Percentiles rank a stretch among this genome's conserved stretches.
phyloP scores from a whole-genome alignment of 2,797 vertebrate species.

The Gymnoscopelus braueri region DNA sequence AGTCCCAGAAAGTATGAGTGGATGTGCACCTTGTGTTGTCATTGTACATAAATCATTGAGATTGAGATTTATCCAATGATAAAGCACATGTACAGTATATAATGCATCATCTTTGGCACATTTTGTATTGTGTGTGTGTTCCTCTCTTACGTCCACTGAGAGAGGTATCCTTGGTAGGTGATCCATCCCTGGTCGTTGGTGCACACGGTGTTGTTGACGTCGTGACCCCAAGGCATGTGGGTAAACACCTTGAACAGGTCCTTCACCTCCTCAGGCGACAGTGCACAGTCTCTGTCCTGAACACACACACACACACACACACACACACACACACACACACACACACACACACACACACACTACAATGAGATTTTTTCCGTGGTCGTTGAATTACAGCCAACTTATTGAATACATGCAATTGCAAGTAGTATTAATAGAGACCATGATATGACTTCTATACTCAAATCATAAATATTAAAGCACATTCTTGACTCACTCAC shows the following conservation, averaged over 20 bases:
- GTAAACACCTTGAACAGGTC: slow-evolving; percentile 98
- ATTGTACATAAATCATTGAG: too few species aligned
- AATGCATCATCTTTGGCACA: too few species aligned
- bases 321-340: slow-evolving; percentile 22
- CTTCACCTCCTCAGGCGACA: slow-evolving; percentile 95
- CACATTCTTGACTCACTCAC: slow-evolving; percentile 76
- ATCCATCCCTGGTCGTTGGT: slow-evolving; percentile 97
- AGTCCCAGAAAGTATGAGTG: neutral
- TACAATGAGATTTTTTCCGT: too few species aligned
- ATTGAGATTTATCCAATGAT: too few species aligned
- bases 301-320: slow-evolving; percentile 20
- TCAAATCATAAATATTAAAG: neutral
- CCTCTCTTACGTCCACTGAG: slow-evolving; percentile 96
- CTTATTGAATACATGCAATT: too few species aligned
- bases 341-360: too few species aligned
- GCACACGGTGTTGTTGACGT: slow-evolving; percentile 96
- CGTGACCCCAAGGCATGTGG: slow-evolving; percentile 98
- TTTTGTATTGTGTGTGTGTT: neutral
- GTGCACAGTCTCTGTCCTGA: slow-evolving; percentile 96
- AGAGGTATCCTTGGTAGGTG: slow-evolving; percentile 98
- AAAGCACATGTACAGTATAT: too few species aligned
- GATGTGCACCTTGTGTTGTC: too few species aligned
- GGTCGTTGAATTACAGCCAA: too few species aligned
- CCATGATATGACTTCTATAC: too few species aligned
- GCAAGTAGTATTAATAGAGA: too few species aligned